phyloP scores from a whole-genome alignment of 2,113 vertebrate species.

The Lamprotornis superbus region DNA sequence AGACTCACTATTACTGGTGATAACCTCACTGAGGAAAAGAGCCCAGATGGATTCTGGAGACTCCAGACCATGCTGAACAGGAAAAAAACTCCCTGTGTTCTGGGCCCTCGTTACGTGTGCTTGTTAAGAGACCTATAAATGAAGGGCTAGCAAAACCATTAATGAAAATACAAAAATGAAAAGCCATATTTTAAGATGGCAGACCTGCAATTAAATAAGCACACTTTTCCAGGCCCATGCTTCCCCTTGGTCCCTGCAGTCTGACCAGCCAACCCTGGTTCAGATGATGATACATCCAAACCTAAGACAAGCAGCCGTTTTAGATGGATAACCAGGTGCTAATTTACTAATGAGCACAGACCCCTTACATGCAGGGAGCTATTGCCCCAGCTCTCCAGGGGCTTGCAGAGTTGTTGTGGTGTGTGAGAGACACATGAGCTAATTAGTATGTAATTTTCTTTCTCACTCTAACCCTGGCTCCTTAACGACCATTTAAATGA shows the following conservation, averaged over 20 bases:
- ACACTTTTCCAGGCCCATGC: not conserved
- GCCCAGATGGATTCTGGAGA: not conserved
- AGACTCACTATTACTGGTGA: not conserved
- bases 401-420: not conserved
- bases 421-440: conserved; percentile 38
- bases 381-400: conserved; percentile 33
- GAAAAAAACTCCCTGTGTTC: not conserved
- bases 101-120: not conserved
- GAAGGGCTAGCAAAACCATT: not conserved
- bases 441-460: conserved; percentile 65
- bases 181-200: not conserved
- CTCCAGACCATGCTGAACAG: not conserved
- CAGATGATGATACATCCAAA: not conserved
- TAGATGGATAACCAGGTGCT: conserved; percentile 45
- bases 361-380: conserved; percentile 28
- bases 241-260: not conserved
- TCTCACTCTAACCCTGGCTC: conserved; percentile 44
- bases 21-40: not conserved
- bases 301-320: not conserved
- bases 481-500: conserved; percentile 63
- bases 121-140: not conserved
- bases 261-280: not conserved
- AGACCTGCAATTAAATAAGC: not conserved
- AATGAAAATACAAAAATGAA: not conserved
- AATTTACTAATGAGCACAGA: conserved; percentile 53